phyloP scores from a whole-genome alignment of 2,113 vertebrate genomes.

The Orycteropus afer region DNA sequence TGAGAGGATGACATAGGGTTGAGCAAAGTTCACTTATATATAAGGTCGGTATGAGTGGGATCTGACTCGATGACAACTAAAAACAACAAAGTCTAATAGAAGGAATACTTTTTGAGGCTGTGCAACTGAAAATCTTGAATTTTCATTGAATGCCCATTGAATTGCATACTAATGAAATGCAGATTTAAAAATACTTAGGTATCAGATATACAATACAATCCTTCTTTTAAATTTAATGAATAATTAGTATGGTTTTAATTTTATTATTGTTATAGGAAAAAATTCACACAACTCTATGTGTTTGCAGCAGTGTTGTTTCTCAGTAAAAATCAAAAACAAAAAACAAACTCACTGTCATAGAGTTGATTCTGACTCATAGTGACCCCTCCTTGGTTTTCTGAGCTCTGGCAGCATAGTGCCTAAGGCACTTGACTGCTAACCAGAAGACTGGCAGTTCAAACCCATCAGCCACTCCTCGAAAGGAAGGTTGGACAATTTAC shows the following conservation, averaged over 20 bases:
- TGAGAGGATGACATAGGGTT: no score
- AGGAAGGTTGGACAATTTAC: no score
- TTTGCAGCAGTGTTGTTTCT: neutral
- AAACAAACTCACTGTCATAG: no score
- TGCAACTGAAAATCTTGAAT: neutral
- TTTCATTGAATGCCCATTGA: neutral
- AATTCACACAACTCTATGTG: neutral
- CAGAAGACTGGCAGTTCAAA: no score
- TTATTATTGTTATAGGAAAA: neutral
- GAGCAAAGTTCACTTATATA: neutral
- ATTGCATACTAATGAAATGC: neutral
- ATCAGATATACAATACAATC: neutral
- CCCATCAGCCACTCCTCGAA: no score
- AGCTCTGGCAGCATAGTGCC: no score
- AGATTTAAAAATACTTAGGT: neutral
- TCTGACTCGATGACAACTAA: neutral
- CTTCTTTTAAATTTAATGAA: slow-evolving; percentile 6
- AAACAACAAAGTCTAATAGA: neutral
- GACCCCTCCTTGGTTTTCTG: no score
- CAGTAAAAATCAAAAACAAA: no score
- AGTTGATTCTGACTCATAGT: no score
- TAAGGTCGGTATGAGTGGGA: neutral
- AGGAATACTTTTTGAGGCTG: neutral
- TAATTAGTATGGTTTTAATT: neutral
- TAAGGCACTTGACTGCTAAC: no score